Percentiles rank a stretch among this genome's conserved stretches.
Conservation (phyloP, 2,888 invertebrate species). For the Eucera pruinosa region DNA sequence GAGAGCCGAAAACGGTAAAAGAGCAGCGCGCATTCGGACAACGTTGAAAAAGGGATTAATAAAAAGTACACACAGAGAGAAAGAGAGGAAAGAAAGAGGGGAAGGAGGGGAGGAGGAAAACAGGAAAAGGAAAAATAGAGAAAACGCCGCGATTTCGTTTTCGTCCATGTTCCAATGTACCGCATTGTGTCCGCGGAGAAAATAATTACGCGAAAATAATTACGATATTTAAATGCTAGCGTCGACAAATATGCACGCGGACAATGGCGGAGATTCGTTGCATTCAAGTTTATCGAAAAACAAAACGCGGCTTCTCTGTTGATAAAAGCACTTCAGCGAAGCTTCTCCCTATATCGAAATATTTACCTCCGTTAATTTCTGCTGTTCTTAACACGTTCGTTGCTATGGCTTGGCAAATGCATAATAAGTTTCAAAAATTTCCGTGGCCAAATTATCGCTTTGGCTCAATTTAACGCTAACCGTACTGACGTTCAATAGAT, state of each 20-base stretch:
- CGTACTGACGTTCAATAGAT: too few relatives aligned
- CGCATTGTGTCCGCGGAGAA: slow-evolving; percentile 9
- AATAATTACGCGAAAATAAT: slow-evolving; percentile 37
- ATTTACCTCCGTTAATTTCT: not conserved
- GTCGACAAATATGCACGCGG: not conserved
- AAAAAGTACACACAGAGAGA: too few relatives aligned
- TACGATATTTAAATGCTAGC: slow-evolving; percentile 33
- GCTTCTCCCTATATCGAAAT: not conserved
- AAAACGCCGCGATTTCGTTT: slow-evolving; percentile 4
- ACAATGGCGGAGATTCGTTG: not conserved
- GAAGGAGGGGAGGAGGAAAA: too few relatives aligned
- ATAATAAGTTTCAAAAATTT: too few relatives aligned
- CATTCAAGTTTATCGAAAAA: slow-evolving; percentile 22
- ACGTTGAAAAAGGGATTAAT: slow-evolving; percentile 15
- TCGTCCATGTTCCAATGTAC: too few relatives aligned
- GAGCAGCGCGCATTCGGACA: not conserved
- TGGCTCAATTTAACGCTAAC: too few relatives aligned
- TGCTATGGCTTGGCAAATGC: too few relatives aligned
- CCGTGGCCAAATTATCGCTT: too few relatives aligned
- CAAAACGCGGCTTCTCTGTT: slow-evolving; percentile 2
- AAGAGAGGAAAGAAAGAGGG: not conserved
- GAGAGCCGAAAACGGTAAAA: not conserved
- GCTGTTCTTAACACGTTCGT: too few relatives aligned
- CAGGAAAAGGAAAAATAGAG: not conserved
- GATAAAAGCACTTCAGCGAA: not conserved